Evolutionary conservation across 2,797 vertebrate species (phyloP).

Genomic region (Catamblyrhynchus diadema): DNA sequence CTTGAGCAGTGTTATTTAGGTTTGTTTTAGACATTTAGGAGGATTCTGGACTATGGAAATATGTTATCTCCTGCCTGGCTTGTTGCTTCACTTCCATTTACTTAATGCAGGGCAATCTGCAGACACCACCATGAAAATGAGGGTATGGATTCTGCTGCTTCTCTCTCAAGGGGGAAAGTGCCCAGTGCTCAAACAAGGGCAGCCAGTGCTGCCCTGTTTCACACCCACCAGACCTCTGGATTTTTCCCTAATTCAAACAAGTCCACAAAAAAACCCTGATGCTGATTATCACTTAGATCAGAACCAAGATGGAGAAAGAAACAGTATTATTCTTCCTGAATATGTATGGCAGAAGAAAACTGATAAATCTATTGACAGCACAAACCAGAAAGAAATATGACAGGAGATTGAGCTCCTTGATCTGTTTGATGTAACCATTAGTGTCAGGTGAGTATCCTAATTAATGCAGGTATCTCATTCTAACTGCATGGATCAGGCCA

Average conservation of each 20-base stretch:
- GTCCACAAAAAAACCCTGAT: not conserved
- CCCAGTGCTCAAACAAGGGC: not conserved
- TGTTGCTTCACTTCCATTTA: not conserved
- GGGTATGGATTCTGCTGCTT: not conserved
- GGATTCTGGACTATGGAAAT: not conserved
- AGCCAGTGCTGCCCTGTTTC: not conserved
- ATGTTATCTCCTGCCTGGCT: not conserved
- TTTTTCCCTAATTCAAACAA: not conserved
- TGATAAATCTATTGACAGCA: not conserved
- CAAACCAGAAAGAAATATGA: not conserved
- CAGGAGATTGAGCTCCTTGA: not conserved
- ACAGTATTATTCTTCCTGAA: not conserved
- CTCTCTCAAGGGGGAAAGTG: not conserved
- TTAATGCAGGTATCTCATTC: slow-evolving; percentile 29
- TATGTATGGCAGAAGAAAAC: not conserved
- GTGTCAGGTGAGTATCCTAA: slow-evolving; percentile 20
- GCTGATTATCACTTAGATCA: not conserved
- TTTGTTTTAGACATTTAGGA: not conserved
- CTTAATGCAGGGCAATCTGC: not conserved
- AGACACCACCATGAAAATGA: not conserved
- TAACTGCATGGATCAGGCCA: slow-evolving; percentile 41
- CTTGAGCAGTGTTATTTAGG: not conserved
- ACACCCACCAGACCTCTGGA: not conserved
- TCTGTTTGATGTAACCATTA: slow-evolving; percentile 1
- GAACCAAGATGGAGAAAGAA: not conserved